Conservation (phyloP, 2,113 vertebrate species). For the Melanerpes aurifrons region DNA sequence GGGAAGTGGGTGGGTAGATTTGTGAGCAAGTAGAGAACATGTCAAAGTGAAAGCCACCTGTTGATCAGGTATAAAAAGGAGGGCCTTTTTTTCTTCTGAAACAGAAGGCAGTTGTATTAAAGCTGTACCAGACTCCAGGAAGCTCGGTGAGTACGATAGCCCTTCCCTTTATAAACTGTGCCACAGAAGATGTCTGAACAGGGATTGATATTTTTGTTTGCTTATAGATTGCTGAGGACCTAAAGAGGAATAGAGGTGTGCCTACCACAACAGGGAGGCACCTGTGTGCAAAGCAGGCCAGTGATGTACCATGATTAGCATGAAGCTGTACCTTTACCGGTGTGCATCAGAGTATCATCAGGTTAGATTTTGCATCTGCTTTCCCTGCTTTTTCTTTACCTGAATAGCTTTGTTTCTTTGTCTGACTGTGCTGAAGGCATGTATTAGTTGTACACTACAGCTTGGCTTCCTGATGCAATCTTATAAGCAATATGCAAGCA, state of each 20-base stretch:
- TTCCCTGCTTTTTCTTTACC: background rate
- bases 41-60: background rate
- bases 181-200: background rate
- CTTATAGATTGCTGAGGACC: background rate
- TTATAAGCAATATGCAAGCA: background rate
- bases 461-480: background rate
- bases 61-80: background rate
- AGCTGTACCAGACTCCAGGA: background rate
- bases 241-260: background rate
- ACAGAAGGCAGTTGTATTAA: background rate
- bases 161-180: background rate
- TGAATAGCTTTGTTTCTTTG: background rate
- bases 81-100: background rate
- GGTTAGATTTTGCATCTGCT: background rate
- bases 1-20: background rate
- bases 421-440: background rate
- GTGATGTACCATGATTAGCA: too few species aligned
- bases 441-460: too few species aligned
- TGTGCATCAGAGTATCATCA: rapidly evolving
- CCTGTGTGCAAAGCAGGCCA: background rate
- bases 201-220: background rate
- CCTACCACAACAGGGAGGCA: rapidly evolving
- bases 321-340: too few species aligned
- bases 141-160: background rate
- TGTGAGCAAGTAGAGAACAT: background rate